phyloP scores from a whole-genome alignment of 2,888 invertebrate genomes.

The Lithophane leautieri region DNA sequence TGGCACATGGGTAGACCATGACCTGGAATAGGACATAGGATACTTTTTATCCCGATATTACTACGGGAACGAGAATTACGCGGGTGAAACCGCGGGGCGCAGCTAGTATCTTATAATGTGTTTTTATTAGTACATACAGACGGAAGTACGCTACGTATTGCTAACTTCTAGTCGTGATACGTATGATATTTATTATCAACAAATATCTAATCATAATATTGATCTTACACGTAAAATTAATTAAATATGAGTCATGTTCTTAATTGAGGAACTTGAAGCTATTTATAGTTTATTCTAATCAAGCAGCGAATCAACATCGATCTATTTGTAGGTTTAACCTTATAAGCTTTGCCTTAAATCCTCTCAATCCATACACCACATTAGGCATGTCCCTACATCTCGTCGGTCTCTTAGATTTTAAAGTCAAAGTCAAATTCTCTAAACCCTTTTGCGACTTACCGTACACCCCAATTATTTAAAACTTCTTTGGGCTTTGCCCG shows the following conservation, averaged over 20 bases:
- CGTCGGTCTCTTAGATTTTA: neutral
- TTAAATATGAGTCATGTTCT: slow-evolving; percentile 41
- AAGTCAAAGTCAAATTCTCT: neutral
- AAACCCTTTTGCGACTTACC: neutral
- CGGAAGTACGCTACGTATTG: slow-evolving; percentile 13
- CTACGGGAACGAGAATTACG: too few relatives aligned
- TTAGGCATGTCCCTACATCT: neutral
- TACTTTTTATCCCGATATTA: too few relatives aligned
- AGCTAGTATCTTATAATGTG: neutral
- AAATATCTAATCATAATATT: slow-evolving; percentile 46
- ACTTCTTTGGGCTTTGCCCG: too few relatives aligned
- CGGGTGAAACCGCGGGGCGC: too few relatives aligned
- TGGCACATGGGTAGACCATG: too few relatives aligned
- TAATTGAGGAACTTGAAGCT: slow-evolving; percentile 46
- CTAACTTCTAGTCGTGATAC: neutral
- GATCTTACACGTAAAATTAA: slow-evolving; percentile 29
- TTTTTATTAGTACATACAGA: neutral
- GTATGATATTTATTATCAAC: neutral
- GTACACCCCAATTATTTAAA: neutral
- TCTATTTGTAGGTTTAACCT: neutral
- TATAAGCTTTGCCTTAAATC: neutral
- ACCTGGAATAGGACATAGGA: too few relatives aligned
- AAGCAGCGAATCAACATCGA: neutral
- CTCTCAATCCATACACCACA: neutral
- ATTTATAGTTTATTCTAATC: slow-evolving; percentile 15